Evolutionary conservation across 2,113 vertebrate species (phyloP).

Genomic region (Monopterus albus): DNA sequence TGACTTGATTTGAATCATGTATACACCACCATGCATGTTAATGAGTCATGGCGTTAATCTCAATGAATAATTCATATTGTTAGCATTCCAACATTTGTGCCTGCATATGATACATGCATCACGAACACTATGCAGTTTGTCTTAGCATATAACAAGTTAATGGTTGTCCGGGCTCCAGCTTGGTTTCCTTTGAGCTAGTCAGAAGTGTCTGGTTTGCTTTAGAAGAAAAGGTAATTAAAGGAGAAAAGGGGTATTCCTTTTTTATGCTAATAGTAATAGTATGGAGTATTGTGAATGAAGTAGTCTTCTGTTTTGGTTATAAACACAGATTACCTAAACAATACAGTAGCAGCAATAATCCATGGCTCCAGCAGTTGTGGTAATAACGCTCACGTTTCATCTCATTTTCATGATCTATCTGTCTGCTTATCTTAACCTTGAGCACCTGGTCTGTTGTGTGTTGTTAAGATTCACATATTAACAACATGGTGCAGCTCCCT

Average conservation of each 20-base stretch:
- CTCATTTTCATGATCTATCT: conserved; percentile 22
- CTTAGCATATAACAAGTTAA: too few relatives aligned
- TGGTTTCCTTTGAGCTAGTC: conserved; percentile 5
- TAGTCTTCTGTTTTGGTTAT: not conserved
- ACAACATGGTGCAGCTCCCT: conserved; percentile 21
- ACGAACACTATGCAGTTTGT: conserved; percentile 9
- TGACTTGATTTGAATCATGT: too few relatives aligned
- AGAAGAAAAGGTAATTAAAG: too few relatives aligned
- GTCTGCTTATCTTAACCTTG: conserved; percentile 44
- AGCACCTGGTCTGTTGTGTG: conserved; percentile 16
- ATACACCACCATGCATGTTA: conserved; percentile 49
- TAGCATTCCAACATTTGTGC: conserved; percentile 53
- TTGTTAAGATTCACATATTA: conserved; percentile 19
- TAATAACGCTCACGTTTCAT: conserved; percentile 20
- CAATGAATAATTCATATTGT: conserved; percentile 69
- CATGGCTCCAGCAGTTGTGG: not conserved
- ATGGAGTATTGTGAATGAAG: not conserved
- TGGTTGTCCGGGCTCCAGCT: conserved; percentile 16
- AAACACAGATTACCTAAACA: conserved; percentile 1
- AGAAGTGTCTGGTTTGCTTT: not conserved
- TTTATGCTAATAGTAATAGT: too few relatives aligned
- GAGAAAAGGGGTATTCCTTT: too few relatives aligned
- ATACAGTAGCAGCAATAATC: not conserved
- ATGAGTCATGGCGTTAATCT: conserved; percentile 70
- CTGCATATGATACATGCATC: conserved; percentile 29